Conservation (phyloP, 2,113 vertebrate species). For the Oplegnathus fasciatus region DNA sequence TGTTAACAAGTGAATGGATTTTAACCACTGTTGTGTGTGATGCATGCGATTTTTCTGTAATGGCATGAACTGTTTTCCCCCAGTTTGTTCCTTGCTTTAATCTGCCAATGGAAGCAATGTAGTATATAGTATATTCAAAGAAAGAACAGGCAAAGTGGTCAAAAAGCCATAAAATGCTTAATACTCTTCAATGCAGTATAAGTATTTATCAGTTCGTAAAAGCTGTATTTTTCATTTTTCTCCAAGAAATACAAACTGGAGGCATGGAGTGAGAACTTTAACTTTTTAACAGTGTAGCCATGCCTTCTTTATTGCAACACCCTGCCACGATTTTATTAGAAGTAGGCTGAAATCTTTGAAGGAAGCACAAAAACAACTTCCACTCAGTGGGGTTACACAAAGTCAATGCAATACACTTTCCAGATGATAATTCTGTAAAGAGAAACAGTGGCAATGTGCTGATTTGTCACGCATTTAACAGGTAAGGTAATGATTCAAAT, state of each 20-base stretch:
- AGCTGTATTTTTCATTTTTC: background rate
- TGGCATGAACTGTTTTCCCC: too few species aligned
- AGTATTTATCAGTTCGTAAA: background rate
- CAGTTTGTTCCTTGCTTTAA: background rate
- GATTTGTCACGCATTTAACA: conserved; percentile 4
- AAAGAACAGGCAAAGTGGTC: background rate
- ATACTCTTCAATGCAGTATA: too few species aligned
- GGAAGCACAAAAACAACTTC: background rate
- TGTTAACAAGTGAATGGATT: conserved; percentile 2
- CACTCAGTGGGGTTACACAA: background rate
- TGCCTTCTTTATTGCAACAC: background rate
- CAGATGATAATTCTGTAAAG: background rate
- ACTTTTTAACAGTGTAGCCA: background rate
- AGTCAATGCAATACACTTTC: background rate
- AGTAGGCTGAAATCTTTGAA: background rate
- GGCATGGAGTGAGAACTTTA: background rate
- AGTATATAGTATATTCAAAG: background rate
- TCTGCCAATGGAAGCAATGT: background rate
- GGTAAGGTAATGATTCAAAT: conserved; percentile 22
- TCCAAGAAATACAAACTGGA: background rate
- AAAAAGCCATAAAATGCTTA: background rate
- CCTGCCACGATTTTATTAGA: background rate
- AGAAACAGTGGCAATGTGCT: background rate
- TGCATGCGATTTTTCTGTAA: background rate
- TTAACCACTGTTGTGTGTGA: background rate